phyloP scores from a whole-genome alignment of 2,797 vertebrate species.

The Rhynchotus rufescens region DNA sequence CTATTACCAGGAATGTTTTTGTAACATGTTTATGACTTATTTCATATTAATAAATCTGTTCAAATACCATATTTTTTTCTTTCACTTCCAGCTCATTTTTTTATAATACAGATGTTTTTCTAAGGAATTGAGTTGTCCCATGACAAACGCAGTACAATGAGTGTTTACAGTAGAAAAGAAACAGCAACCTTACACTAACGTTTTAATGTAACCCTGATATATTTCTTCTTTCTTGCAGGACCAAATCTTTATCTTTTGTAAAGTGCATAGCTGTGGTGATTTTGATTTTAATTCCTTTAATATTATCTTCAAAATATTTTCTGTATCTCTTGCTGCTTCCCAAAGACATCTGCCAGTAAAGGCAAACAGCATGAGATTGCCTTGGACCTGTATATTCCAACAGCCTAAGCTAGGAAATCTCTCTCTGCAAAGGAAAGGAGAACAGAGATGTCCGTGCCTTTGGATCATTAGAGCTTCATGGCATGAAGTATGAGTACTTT shows the following conservation, averaged over 20 bases:
- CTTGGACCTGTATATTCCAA: background rate
- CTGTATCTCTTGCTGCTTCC: background rate
- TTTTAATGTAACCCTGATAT: background rate
- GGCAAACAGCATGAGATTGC: background rate
- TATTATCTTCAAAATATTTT: background rate
- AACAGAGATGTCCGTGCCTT: background rate
- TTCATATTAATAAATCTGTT: background rate
- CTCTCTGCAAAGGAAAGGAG: background rate
- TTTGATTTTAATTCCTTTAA: background rate
- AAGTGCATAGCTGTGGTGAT: background rate
- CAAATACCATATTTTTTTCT: background rate
- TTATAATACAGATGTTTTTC: background rate
- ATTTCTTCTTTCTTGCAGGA: background rate
- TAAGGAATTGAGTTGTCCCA: background rate
- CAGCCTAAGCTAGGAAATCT: background rate
- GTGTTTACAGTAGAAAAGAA: background rate
- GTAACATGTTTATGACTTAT: background rate
- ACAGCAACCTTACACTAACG: background rate
- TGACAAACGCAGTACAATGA: no score
- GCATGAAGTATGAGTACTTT: background rate
- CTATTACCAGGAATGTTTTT: background rate
- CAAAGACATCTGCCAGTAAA: background rate
- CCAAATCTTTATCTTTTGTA: background rate
- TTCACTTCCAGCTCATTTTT: background rate
- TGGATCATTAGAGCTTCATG: background rate